These are phyloP conservation scores for Epinephelus coioides DNA, from an alignment of 2,797 vertebrate species.

Conservation along the genomic window DNA sequence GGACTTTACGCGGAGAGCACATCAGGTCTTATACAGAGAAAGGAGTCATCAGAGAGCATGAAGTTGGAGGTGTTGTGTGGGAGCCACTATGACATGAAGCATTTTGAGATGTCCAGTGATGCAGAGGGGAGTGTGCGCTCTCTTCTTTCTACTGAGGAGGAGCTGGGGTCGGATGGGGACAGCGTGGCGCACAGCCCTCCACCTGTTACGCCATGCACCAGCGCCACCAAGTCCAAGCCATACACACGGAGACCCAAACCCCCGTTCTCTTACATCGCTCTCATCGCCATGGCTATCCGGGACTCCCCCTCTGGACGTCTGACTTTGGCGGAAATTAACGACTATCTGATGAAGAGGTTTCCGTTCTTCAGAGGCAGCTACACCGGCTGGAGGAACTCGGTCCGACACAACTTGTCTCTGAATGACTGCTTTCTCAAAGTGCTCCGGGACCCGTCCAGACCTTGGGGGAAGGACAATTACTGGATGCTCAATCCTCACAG, in stretches of 20 bases:
- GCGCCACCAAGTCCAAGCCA: conserved; percentile 87
- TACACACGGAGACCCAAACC: conserved; percentile 96
- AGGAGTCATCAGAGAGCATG: conserved; percentile 78
- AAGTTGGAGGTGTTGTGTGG: conserved; percentile 91
- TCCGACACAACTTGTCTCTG: conserved; percentile 94
- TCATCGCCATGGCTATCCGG: conserved; percentile 98
- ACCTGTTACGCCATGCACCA: conserved; percentile 64
- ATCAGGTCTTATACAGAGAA: background rate
- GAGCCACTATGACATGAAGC: conserved; percentile 83
- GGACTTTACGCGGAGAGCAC: conserved; percentile 19
- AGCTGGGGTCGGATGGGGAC: conserved; percentile 95
- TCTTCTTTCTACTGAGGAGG: conserved; percentile 88
- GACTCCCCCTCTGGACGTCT: conserved; percentile 93
- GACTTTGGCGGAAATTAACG: conserved; percentile 96
- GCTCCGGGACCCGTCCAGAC: conserved; percentile 94
- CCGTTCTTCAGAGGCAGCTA: conserved; percentile 96
- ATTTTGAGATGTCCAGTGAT: conserved; percentile 80
- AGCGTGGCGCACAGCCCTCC: conserved; percentile 91
- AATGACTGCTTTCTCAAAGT: conserved; percentile 96
- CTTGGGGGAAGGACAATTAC: conserved; percentile 99
- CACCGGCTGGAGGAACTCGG: conserved; percentile 98
- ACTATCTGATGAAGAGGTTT: conserved; percentile 96
- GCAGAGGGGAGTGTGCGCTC: conserved; percentile 85
- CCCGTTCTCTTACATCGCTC: conserved; percentile 96
- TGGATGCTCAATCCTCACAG: conserved; percentile 99